Percentiles rank a stretch among this genome's conserved stretches.
These are phyloP conservation scores for Trachythela sp. DNA, from an alignment of 64 coral and sea anemone genomes.

Conservation along the genomic window DNA sequence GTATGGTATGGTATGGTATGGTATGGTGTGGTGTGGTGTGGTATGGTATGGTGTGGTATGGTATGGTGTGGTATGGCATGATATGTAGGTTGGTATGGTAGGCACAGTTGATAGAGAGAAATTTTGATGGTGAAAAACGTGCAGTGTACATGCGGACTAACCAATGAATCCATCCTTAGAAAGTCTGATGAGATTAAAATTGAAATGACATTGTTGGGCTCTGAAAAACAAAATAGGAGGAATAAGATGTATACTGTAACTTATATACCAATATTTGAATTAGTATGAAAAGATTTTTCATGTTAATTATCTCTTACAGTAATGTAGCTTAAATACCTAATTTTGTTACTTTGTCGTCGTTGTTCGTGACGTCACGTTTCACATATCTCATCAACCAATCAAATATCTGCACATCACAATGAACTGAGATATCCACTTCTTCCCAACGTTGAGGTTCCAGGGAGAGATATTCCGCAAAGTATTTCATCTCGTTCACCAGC, in stretches of 20 bases:
- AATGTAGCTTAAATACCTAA: no score
- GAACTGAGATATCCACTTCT: constrained; percentile 95
- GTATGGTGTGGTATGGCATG: no score
- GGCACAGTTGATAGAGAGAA: background rate
- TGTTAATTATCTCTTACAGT: no score
- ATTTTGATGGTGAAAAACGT: background rate
- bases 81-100: no score
- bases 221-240: constrained; percentile 26
- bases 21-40: no score
- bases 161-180: constrained; percentile 93
- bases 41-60: no score
- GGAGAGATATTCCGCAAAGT: constrained; percentile 95
- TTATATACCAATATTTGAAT: background rate
- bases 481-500: constrained; percentile 81
- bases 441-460: constrained; percentile 92
- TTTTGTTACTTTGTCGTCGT: constrained; percentile 59
- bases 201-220: constrained; percentile 92
- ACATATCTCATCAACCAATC: constrained; percentile 99
- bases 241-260: background rate
- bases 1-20: no score
- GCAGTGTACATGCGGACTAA: constrained; percentile 19
- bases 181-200: constrained; percentile 99
- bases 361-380: constrained; percentile 59
- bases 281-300: background rate
- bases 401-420: constrained; percentile 99